A percentile compares a stretch with the other conserved stretches of the same genome.
Conservation (phyloP, 1,140 invertebrate species). For the Drosophila orosa region DNA sequence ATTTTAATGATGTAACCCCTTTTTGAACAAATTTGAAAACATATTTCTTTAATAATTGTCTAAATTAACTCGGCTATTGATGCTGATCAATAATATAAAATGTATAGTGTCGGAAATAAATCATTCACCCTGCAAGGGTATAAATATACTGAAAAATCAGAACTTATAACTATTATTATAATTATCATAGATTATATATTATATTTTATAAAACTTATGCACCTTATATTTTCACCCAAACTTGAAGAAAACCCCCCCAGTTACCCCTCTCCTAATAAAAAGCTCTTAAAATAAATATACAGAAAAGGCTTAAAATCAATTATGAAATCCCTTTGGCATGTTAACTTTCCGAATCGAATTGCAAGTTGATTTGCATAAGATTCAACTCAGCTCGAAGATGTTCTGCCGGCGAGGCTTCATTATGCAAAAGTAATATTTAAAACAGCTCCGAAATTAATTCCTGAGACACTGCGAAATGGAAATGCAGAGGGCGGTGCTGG, state of each 20-base stretch:
- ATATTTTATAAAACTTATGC: not conserved
- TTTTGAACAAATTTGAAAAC: no score
- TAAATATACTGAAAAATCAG: no score
- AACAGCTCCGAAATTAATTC: constrained; percentile 43
- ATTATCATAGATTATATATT: not conserved
- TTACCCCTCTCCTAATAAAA: not conserved
- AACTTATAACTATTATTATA: no score
- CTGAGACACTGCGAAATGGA: constrained; percentile 29
- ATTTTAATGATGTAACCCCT: no score
- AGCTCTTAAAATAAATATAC: not conserved
- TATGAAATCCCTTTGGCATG: constrained; percentile 18
- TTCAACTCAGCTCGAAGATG: constrained; percentile 8
- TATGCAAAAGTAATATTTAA: constrained; percentile 44
- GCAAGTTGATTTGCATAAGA: constrained; percentile 31
- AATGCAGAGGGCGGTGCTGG: constrained; percentile 15
- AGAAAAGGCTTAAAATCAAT: constrained; percentile 22
- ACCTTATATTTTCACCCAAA: not conserved
- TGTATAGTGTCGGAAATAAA: no score
- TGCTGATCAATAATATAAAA: no score
- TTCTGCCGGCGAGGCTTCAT: constrained; percentile 14
- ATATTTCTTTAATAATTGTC: no score
- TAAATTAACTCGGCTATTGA: no score
- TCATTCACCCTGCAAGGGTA: no score
- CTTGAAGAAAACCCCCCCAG: not conserved
- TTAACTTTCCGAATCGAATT: constrained; percentile 17